Conservation (phyloP, 2,888 invertebrate genomes). For the Zaprionus lineosus region DNA sequence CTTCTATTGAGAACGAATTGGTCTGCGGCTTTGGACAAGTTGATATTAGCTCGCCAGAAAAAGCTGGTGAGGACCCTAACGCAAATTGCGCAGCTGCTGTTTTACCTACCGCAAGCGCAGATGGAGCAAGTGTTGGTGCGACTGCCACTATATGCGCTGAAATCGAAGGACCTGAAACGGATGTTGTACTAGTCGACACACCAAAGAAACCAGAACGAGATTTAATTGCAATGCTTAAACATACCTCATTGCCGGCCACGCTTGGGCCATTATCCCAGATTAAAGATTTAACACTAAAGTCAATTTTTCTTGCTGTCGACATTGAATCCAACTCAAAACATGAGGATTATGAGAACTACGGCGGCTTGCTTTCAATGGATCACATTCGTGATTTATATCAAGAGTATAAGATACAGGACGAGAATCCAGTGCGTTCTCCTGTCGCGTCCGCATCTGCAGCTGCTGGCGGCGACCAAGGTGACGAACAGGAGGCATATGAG, state of each 20-base stretch:
- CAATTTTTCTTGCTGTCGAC: conserved; percentile 86
- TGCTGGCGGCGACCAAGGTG: conserved; percentile 40
- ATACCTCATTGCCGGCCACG: conserved; percentile 80
- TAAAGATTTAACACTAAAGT: conserved; percentile 83
- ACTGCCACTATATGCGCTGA: conserved; percentile 87
- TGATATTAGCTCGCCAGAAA: conserved; percentile 82
- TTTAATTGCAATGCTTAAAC: conserved; percentile 88
- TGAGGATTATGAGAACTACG: conserved; percentile 79
- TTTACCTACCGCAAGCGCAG: conserved; percentile 55
- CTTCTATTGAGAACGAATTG: conserved; percentile 85
- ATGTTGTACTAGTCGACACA: conserved; percentile 89
- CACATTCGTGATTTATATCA: conserved; percentile 86
- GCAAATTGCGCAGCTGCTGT: conserved; percentile 82
- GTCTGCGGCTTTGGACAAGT: conserved; percentile 85
- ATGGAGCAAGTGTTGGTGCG: conserved; percentile 60
- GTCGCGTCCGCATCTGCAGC: conserved; percentile 54
- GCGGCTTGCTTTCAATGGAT: conserved; percentile 82
- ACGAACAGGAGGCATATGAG: conserved; percentile 89
- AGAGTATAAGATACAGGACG: conserved; percentile 85
- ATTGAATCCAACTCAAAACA: conserved; percentile 83
- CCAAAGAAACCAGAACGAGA: conserved; percentile 88
- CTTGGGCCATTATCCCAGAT: conserved; percentile 76
- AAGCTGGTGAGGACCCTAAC: conserved; percentile 84
- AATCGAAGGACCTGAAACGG: conserved; percentile 92
- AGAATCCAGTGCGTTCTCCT: conserved; percentile 75